Evolutionary conservation across 2,113 vertebrate species (phyloP), one percentile per base, ranked within the genome.

Genomic region (Nibea albiflora): DNA sequence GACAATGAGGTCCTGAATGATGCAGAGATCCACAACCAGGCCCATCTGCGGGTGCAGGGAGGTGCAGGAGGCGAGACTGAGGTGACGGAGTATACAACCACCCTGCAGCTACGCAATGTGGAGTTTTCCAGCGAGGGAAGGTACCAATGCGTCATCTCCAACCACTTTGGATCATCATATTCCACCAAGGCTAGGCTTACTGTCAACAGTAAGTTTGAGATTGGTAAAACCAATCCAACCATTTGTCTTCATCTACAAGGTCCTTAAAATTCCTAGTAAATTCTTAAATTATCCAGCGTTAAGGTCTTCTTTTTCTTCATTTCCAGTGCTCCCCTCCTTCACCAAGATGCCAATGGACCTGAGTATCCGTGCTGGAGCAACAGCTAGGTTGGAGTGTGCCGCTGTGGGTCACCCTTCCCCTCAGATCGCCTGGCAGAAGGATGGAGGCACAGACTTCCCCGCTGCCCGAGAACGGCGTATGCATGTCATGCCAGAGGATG

Each of bases 81-180:
- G 61, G 96, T 98, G 90, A 98, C 98, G 35, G 97, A 99, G 88
- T 98, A 99, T 24, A 99, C 97, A 7, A 98, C 97, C 83, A 96
- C 97, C 0, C 95, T 99, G 46, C 94, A 96, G 57, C 96, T 99
- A 12, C 96, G 87, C n/a, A 90, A 91, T 0, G 97, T 99, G 44
- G 96, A 96, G 19, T 99, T 98, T 82, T 89, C 94, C 93, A 97
- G 94, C 1, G 97, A 99, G 89, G 98, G 98, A 42, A 97, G 95
- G 88, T 99, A 99, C 85, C 98, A 99, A 83, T 99, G 98, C 31
- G 97, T 99, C 90, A 99, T 99, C 95, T 99, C 98, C 90, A 99
- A 99, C 94, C 97, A 99, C 90, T 99, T 99, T 39, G 98, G 98
- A 14, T 98, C 97, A 0, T 98, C 97, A 4, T 99, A 99, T 81